Percentiles rank a stretch among this genome's conserved stretches.
Conservation (phyloP, 2,888 invertebrate species). For the Conus canariensis region DNA sequence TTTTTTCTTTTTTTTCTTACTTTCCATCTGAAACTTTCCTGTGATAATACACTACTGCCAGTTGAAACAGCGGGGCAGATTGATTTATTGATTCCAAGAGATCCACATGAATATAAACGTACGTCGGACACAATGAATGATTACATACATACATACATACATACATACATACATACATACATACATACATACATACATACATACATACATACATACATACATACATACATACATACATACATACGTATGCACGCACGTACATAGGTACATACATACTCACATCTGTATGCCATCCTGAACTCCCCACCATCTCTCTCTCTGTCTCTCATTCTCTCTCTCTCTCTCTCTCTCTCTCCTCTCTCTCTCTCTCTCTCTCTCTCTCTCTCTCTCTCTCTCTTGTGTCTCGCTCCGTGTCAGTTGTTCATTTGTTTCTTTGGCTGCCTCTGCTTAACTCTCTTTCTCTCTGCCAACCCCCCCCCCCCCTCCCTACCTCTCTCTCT, state of each 20-base stretch:
- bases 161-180: conserved; percentile 28
- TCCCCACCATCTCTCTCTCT: not conserved
- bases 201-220: not conserved
- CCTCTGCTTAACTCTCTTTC: not conserved
- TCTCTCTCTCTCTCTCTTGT: too few relatives aligned
- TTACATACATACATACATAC: not conserved
- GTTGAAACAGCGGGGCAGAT: too few relatives aligned
- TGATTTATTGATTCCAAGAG: too few relatives aligned
- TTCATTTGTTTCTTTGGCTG: not conserved
- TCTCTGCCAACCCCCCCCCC: not conserved
- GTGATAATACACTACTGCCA: too few relatives aligned
- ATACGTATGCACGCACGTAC: not conserved
- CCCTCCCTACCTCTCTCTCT: not conserved
- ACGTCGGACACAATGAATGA: not conserved
- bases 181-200: not conserved
- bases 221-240: not conserved
- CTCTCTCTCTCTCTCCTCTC: not conserved
- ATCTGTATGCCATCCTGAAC: not conserved
- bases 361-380: not conserved
- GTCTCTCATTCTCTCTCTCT: not conserved
- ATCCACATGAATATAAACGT: too few relatives aligned
- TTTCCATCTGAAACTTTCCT: too few relatives aligned
- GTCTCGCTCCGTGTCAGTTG: not conserved
- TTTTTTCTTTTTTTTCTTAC: too few relatives aligned
- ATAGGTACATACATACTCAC: not conserved